phyloP scores from a whole-genome alignment of 2,888 invertebrate genomes.

The Clunio marinus region DNA sequence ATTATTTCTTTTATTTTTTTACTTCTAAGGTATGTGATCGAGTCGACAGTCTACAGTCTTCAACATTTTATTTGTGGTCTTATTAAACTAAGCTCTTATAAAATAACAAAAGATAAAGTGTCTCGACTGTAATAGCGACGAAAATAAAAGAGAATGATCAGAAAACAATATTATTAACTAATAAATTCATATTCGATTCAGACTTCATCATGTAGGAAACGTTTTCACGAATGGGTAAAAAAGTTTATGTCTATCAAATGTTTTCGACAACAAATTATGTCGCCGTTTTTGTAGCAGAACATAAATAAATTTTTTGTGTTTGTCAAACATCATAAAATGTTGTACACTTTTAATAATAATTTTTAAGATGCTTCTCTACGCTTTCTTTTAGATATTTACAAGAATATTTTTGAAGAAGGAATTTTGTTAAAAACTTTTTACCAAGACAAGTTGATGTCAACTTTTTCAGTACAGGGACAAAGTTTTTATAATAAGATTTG shows the following conservation, averaged over 20 bases:
- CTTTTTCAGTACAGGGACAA: neutral
- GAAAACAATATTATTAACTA: conserved; percentile 11
- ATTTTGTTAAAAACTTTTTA: neutral
- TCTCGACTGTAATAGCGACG: neutral
- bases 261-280: conserved; percentile 38
- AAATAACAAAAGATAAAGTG: neutral
- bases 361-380: neutral
- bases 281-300: conserved; percentile 34
- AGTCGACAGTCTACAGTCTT: neutral
- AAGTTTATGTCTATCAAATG: conserved; percentile 33
- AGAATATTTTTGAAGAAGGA: too few relatives aligned
- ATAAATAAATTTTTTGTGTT: conserved; percentile 30
- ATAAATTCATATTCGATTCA: conserved; percentile 19
- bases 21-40: neutral
- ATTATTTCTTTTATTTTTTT: neutral
- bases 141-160: too few relatives aligned
- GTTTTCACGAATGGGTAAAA: too few relatives aligned
- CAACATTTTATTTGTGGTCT: neutral
- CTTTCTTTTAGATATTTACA: neutral
- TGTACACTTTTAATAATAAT: neutral
- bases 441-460: neutral
- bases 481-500: neutral
- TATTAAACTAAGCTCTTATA: neutral
- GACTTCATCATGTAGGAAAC: too few relatives aligned
- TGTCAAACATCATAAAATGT: conserved; percentile 9